phyloP scores from a whole-genome alignment of 2,113 vertebrate genomes.

The Apaloderma vittatum region DNA sequence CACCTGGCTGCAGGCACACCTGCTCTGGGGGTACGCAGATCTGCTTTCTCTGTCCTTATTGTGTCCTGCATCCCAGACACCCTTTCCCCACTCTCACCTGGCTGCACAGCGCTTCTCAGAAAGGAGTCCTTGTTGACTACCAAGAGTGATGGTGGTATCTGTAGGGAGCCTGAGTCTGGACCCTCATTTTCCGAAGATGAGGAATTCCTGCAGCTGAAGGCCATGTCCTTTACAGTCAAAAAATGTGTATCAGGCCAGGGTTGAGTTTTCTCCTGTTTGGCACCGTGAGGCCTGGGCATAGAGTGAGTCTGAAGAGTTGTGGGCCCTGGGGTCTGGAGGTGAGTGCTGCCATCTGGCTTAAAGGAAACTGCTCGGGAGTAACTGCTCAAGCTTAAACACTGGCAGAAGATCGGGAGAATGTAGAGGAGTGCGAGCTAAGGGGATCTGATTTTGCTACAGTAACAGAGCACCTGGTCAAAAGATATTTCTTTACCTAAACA shows the following conservation, averaged over 20 bases:
- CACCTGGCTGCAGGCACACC: accelerated
- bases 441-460: background rate
- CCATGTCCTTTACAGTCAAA: accelerated
- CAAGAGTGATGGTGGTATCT: background rate
- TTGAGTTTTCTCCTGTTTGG: background rate
- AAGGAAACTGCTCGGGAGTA: background rate
- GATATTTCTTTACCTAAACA: background rate
- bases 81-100: background rate
- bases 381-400: background rate
- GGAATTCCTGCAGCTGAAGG: background rate
- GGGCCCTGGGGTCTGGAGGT: background rate
- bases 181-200: background rate
- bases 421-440: background rate
- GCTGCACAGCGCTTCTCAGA: background rate
- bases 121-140: background rate
- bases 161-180: background rate
- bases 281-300: background rate
- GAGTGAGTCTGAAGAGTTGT: background rate
- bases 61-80: background rate
- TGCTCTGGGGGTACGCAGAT: background rate
- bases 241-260: background rate
- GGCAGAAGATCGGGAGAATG: background rate
- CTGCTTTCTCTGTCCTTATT: background rate
- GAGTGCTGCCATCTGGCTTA: background rate
- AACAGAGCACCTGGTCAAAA: background rate